Conservation (phyloP, 2,113 vertebrate species). For the Okapia johnstoni region DNA sequence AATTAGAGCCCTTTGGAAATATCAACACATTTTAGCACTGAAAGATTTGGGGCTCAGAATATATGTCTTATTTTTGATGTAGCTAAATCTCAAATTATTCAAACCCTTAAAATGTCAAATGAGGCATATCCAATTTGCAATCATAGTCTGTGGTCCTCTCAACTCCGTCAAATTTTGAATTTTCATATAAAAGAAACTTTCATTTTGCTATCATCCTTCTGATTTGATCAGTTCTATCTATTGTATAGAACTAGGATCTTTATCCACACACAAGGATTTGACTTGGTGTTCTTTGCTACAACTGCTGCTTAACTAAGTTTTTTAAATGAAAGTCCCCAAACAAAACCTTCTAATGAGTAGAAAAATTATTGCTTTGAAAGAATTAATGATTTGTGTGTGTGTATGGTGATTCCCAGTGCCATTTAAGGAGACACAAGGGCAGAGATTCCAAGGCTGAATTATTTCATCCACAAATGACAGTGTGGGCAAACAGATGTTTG, state of each 20-base stretch:
- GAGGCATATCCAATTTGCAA: not conserved
- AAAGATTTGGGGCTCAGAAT: not conserved
- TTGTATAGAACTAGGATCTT: not conserved
- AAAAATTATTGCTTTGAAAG: not conserved
- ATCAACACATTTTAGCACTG: not conserved
- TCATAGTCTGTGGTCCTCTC: not conserved
- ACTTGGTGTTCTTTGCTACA: not conserved
- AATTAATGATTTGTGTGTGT: not conserved
- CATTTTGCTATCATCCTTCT: not conserved
- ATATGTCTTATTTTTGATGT: not conserved
- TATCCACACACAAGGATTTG: not conserved
- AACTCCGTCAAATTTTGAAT: not conserved
- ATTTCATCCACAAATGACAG: not conserved
- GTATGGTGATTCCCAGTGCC: not conserved
- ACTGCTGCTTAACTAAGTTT: not conserved
- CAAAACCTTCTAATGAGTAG: not conserved
- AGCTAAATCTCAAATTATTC: not conserved
- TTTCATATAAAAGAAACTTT: not conserved
- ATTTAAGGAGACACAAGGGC: not conserved
- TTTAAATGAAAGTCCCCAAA: not conserved
- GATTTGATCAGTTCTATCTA: not conserved
- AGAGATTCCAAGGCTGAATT: not conserved
- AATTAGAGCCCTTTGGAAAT: not conserved
- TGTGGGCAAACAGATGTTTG: not conserved
- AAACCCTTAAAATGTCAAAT: not conserved